Evolutionary conservation across 2,113 vertebrate genomes (phyloP), one percentile per base, ranked within the genome.

Genomic region (Stegastes partitus): DNA sequence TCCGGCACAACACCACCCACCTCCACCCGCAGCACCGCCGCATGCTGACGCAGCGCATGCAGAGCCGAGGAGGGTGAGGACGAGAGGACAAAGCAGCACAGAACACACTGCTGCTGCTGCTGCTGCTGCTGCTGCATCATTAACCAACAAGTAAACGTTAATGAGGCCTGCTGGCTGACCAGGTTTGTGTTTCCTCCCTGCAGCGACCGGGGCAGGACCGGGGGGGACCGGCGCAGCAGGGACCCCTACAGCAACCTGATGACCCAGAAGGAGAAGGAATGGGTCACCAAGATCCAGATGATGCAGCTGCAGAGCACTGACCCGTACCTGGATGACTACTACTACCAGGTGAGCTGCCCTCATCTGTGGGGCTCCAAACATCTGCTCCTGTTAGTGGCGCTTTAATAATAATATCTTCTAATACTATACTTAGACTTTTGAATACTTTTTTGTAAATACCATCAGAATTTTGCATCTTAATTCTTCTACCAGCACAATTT

Each of bases 291-390:
- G 72, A 98, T 99, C 84, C 98, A 99, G 87, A 99, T 99, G 97
- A 98, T 99, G 97, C 98, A 99, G 69, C 94, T 99, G 45, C 98
- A 99, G 80, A 99, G 97, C 94, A 98, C 97, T 64, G 98, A 99
- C 68, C 97, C 98, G 10, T 99, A 98, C 89, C 92, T 99, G 91
- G 97, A 99, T 63, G 98, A 99, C 64, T 99, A 97, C 93, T 99
- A 99, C 89, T 99, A 99, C 79, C 97, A 93, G 93, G 93, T 50
- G 11, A 42, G 39, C 34, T 34, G 34, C n/a, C n/a, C n/a, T n/a
- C n/a, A n/a, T n/a, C n/a, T n/a, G n/a, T n/a, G n/a, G n/a, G n/a
- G n/a, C 39, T 15, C 12, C 12, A 3, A 42, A 42, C 14, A 42
- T 42, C 3, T 39, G 37, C 3, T 39, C 37, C 8, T 39, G 2